Evolutionary conservation across 2,797 vertebrate species (phyloP), one percentile per base, ranked within the genome.

Genomic region (Mallotus villosus): DNA sequence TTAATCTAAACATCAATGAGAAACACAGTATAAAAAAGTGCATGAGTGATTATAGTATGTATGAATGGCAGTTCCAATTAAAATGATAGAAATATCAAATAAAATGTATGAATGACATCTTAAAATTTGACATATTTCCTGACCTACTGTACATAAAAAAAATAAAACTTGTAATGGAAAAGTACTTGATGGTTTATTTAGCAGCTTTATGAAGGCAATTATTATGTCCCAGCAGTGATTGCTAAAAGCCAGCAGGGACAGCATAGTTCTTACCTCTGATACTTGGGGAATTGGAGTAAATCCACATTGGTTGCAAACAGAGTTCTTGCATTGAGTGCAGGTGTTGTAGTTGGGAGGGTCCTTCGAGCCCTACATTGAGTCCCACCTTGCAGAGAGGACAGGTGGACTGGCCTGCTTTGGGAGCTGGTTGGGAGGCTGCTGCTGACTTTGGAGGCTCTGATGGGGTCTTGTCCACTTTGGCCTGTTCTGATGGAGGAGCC

Each of bases 331-430:
- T 53, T 67, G 41, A 8, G 96, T 98, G 74, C 98, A 99, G 1
- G 89, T 95, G 76, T 90, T 96, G 81, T 93, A 96, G 90, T 98
- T 98, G 0, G 94, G 91, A 58, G 92, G 89, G 37, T 94, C 93
- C 80, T 93, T 90, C 68, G 94, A 94, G 67, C 89, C 90, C 51
- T n/a, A 92, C 74, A 71, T 95, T 97, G 68, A 99, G 91, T 69
- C 89, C 87, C 68, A 86, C 92, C 90, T 96, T 95, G 87, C 97
- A 99, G 66, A 99, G 93, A 4, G 94, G 96, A 85, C 98, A 99
- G 65, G 74, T 76, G 2, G 61, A 29, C 22, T 83, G 70, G 22
- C n/a, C 78, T 78, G 59, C 68, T 83, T 87, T 79, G n/a, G 81
- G 74, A 21, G 81, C 80, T 34, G 25, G 72, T 55, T 77, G 41